Evolutionary conservation across 1,140 invertebrate genomes (phyloP).

Genomic region (Listronotus bonariensis): DNA sequence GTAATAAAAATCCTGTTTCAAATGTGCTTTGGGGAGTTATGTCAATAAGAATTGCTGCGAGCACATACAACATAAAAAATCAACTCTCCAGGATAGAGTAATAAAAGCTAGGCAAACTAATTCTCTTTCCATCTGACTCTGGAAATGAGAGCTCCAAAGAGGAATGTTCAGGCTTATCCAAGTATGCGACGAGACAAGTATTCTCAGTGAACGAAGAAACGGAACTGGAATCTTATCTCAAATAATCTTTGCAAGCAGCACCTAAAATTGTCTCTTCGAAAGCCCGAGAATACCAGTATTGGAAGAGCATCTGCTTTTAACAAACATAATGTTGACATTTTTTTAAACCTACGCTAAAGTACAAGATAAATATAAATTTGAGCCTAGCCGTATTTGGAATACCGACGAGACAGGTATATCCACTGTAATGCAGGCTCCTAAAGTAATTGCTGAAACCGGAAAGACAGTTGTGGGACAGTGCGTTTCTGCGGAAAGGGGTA

Average conservation of each 20-base stretch:
- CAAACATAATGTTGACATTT: too few relatives aligned
- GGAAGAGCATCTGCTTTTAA: too few relatives aligned
- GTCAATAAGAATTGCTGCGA: not conserved
- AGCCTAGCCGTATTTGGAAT: constrained; percentile 51
- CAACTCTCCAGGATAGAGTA: not conserved
- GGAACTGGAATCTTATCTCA: not conserved
- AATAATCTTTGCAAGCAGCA: not conserved
- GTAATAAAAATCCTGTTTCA: too few relatives aligned
- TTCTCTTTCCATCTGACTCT: not conserved
- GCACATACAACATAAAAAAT: not conserved
- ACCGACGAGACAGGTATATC: constrained; percentile 55
- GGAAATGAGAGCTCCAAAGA: not conserved
- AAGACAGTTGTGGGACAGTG: too few relatives aligned
- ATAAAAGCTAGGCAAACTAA: not conserved
- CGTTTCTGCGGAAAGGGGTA: too few relatives aligned
- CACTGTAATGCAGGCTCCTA: constrained; percentile 54
- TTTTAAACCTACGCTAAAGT: constrained; percentile 51
- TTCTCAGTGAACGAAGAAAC: not conserved
- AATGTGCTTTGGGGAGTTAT: too few relatives aligned
- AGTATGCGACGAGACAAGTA: not conserved
- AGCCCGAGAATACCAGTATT: too few relatives aligned
- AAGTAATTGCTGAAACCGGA: constrained; percentile 53
- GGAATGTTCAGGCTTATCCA: not conserved
- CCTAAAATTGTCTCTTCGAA: too few relatives aligned
- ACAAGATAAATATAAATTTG: constrained; percentile 45